A percentile compares a stretch with the other conserved stretches of the same genome.
Conservation (phyloP, 1,140 invertebrate species). For the Drosophila ficusphila region DNA sequence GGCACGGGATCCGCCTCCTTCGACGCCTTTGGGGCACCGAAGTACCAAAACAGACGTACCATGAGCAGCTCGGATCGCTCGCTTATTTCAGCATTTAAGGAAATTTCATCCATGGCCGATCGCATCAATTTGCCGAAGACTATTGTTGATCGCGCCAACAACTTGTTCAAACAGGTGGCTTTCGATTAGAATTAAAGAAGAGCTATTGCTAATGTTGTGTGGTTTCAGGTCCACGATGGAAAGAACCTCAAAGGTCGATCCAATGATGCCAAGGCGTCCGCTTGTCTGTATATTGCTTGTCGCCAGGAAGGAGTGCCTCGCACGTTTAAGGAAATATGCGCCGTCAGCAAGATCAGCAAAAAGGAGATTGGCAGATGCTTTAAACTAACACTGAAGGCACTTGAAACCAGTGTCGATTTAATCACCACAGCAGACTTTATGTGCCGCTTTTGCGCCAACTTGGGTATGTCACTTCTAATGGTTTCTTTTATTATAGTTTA, state of each 20-base stretch:
- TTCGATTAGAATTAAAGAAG: not conserved
- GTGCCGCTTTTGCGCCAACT: slow-evolving; percentile 95
- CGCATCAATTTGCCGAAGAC: slow-evolving; percentile 98
- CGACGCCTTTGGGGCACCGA: slow-evolving; percentile 93
- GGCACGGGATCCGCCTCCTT: slow-evolving; percentile 92
- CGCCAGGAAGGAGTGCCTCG: slow-evolving; percentile 98
- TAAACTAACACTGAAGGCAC: slow-evolving; percentile 95
- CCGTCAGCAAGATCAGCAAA: slow-evolving; percentile 99
- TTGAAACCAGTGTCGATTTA: slow-evolving; percentile 98
- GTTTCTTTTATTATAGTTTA: not conserved
- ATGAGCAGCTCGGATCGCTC: slow-evolving; percentile 97
- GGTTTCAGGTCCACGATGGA: slow-evolving; percentile 93
- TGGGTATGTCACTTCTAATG: too few relatives aligned
- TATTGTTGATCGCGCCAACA: slow-evolving; percentile 97
- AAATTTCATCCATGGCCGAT: slow-evolving; percentile 99
- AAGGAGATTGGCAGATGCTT: slow-evolving; percentile 99
- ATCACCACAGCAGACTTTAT: slow-evolving; percentile 99
- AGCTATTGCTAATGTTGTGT: not conserved
- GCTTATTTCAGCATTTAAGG: slow-evolving; percentile 97
- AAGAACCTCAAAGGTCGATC: slow-evolving; percentile 97
- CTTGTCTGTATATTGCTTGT: slow-evolving; percentile 99
- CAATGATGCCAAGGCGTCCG: slow-evolving; percentile 99
- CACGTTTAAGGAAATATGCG: slow-evolving; percentile 99
- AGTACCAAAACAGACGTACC: slow-evolving; percentile 97
- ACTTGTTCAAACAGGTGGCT: slow-evolving; percentile 95